phyloP scores from a whole-genome alignment of 1,140 invertebrate species.

The Subanguina moxae region DNA sequence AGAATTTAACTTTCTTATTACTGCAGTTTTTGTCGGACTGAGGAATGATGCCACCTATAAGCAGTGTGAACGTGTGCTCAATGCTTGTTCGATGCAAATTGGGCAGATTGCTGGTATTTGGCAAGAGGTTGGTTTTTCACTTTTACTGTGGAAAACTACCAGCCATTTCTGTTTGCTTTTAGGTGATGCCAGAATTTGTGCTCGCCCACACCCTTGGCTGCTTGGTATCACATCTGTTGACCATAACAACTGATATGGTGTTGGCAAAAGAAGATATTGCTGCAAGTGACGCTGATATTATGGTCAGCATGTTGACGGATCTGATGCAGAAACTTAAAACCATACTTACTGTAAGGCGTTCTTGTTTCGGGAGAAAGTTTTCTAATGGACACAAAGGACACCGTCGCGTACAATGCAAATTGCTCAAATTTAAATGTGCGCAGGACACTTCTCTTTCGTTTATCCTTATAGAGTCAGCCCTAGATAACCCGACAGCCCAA shows the following conservation, averaged over 20 bases:
- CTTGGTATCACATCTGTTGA: conserved; percentile 34
- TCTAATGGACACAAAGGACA: no score
- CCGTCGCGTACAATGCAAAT: no score
- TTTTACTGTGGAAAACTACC: background rate
- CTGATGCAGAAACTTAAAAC: conserved; percentile 9
- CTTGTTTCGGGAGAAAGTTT: no score
- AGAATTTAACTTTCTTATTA: background rate
- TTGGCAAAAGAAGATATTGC: conserved; percentile 36
- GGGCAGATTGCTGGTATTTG: conserved; percentile 34
- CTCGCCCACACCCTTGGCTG: conserved; percentile 26
- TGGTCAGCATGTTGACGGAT: conserved; percentile 19
- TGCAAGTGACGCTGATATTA: conserved; percentile 27
- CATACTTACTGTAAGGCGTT: background rate
- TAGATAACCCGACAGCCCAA: no score
- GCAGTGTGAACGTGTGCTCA: conserved; percentile 22
- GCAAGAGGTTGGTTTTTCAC: conserved; percentile 16
- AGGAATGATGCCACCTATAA: conserved; percentile 21
- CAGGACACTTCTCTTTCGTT: no score
- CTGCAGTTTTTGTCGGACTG: conserved; percentile 21
- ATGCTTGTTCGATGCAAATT: conserved; percentile 38
- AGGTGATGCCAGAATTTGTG: conserved; percentile 38
- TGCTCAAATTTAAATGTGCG: no score
- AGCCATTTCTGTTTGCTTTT: background rate
- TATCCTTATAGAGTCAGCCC: no score
- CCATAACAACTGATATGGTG: conserved; percentile 26